Evolutionary conservation across 1,140 invertebrate species (phyloP).

Genomic region (Drosophila guanche): DNA sequence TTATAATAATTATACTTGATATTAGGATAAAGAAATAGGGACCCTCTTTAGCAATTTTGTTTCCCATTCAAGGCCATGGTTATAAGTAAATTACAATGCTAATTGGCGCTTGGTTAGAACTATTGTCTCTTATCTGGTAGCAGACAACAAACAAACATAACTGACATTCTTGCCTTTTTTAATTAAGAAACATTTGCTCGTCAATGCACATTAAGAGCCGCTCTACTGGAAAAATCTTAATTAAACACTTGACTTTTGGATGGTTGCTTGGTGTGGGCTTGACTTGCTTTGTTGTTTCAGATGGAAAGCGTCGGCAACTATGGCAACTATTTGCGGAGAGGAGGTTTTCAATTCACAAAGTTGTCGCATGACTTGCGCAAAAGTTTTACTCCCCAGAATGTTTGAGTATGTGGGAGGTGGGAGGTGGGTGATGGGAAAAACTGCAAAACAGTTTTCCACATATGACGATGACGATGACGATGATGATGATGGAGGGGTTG

Average conservation of each 20-base stretch:
- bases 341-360: constrained; percentile 26
- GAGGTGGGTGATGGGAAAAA: constrained; percentile 12
- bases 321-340: constrained; percentile 55
- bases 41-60: no score
- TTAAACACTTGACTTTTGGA: constrained; percentile 61
- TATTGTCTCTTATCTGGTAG: constrained; percentile 3
- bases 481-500: constrained; percentile 10
- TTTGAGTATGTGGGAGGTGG: constrained; percentile 14
- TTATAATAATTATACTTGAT: no score
- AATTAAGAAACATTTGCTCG: constrained; percentile 42
- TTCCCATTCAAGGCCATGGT: no score
- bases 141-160: not conserved
- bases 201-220: constrained; percentile 55
- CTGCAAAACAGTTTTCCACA: constrained; percentile 50
- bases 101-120: constrained; percentile 31
- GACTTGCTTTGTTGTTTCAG: constrained; percentile 4
- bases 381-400: constrained; percentile 30
- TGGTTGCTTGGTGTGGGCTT: not conserved
- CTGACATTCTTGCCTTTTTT: constrained; percentile 30
- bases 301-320: constrained; percentile 34
- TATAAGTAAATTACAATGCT: constrained; percentile 9
- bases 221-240: constrained; percentile 52
- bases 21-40: no score
- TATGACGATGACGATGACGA: constrained; percentile 13
- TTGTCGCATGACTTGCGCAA: constrained; percentile 33